Conservation (phyloP, 2,113 vertebrate genomes). For the Mohoua ochrocephala region DNA sequence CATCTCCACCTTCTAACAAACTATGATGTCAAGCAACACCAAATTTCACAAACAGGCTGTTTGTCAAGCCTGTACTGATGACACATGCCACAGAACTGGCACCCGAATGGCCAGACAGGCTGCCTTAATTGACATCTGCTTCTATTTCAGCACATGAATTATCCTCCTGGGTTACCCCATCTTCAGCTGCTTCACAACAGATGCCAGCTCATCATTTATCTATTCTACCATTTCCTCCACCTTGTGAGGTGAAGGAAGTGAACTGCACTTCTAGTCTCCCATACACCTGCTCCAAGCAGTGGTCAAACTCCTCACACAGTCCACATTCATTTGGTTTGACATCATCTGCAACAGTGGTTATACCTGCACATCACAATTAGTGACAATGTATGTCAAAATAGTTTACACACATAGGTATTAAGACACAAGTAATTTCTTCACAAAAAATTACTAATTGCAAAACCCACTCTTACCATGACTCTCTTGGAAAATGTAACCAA, state of each 20-base stretch:
- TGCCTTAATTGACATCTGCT: constrained; percentile 28
- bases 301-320: neutral
- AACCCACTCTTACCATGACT: neutral
- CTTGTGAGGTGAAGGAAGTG: neutral
- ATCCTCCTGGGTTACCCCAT: neutral
- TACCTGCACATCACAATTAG: neutral
- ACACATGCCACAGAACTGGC: neutral
- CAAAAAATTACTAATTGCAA: neutral
- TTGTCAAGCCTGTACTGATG: neutral
- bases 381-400: neutral
- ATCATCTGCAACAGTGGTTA: neutral
- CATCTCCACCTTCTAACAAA: neutral
- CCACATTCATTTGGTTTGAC: neutral
- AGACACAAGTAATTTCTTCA: neutral
- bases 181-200: neutral
- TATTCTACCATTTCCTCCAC: neutral
- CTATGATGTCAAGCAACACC: neutral
- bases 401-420: neutral
- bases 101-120: neutral
- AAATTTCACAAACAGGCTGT: constrained; percentile 17
- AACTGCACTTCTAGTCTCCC: neutral
- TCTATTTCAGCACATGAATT: neutral
- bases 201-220: neutral
- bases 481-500: neutral
- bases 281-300: neutral